Evolutionary conservation across 2,888 invertebrate species (phyloP).

Genomic region (Acanthosepion esculentum): DNA sequence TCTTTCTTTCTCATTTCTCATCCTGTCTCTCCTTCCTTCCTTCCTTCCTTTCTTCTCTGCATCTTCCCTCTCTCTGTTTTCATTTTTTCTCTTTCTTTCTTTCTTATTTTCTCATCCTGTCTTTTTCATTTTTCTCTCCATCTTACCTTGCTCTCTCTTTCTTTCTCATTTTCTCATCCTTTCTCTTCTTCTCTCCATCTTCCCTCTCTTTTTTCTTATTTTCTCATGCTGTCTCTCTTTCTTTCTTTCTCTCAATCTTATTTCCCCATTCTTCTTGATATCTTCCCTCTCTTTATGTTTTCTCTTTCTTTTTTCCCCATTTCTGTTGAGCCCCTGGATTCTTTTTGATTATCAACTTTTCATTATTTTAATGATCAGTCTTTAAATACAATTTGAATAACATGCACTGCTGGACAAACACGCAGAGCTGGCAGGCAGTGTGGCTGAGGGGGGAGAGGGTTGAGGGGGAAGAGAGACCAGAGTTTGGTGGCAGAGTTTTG

Average conservation of each 20-base stretch:
- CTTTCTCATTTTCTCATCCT: no score
- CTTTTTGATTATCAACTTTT: conserved; percentile 33
- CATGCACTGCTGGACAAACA: not conserved
- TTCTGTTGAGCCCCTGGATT: not conserved
- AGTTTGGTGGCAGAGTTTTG: not conserved
- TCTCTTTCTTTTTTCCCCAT: not conserved
- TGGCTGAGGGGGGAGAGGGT: not conserved
- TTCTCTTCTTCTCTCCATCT: not conserved
- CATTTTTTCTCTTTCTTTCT: no score
- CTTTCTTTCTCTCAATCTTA: no score
- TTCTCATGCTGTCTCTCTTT: no score
- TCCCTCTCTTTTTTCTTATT: no score
- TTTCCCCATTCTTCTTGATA: not conserved
- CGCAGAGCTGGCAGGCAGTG: not conserved
- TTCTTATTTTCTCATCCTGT: no score
- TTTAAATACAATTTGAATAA: conserved; percentile 33
- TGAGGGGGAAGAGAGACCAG: not conserved
- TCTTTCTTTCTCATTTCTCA: no score
- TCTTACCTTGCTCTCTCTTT: no score
- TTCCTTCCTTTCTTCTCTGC: no score
- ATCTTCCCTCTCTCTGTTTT: fast-evolving
- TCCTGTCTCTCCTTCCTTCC: no score
- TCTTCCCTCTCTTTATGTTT: not conserved
- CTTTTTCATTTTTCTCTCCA: no score
- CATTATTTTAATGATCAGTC: conserved; percentile 33